These are phyloP conservation scores for Chrysemys picta DNA, from an alignment of 2,113 vertebrate genomes.

Conservation along the genomic window DNA sequence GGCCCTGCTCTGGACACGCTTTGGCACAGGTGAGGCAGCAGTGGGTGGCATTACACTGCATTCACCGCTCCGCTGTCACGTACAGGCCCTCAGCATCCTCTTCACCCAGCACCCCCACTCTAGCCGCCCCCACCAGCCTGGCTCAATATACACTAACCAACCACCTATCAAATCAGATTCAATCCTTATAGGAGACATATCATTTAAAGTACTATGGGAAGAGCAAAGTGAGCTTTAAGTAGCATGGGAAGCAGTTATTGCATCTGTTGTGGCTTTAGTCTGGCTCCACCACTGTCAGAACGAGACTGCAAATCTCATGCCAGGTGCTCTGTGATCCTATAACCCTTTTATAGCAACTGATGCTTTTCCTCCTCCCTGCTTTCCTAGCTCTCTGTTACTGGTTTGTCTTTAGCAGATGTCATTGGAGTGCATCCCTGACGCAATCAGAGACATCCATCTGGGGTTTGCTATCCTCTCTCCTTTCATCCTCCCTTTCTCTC, in stretches of 20 bases:
- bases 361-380: rapidly evolving
- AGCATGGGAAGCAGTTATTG: background rate
- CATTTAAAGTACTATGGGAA: background rate
- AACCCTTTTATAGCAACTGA: background rate
- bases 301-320: background rate
- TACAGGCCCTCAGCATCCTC: background rate
- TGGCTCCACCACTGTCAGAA: background rate
- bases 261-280: too few species aligned
- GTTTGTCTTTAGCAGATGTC: too few species aligned
- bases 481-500: background rate
- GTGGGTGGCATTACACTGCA: background rate
- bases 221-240: background rate
- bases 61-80: background rate
- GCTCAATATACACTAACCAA: background rate
- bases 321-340: background rate
- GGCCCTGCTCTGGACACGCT: too few species aligned
- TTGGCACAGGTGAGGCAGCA: background rate
- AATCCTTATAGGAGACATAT: background rate
- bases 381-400: rapidly evolving
- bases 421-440: too few species aligned
- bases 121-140: background rate
- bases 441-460: too few species aligned
- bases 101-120: background rate
- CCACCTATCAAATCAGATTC: background rate
- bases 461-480: background rate